Base-by-base conservation (phyloP, 1,140 invertebrate species). In the Hyles euphorbiae region DNA sequence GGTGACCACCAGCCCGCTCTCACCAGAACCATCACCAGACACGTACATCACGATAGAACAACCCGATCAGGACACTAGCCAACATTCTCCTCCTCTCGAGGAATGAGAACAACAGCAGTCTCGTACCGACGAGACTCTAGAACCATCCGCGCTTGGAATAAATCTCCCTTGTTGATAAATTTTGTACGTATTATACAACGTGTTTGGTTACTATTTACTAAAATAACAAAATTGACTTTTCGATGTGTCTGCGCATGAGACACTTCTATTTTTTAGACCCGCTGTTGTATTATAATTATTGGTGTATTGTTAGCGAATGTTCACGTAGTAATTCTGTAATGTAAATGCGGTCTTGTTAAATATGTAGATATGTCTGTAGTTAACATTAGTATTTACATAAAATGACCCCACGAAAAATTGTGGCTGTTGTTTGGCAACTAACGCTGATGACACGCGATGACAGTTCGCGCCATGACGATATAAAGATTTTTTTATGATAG, bases 1-100 rank as follows among this genome's bases (percentile, higher is more conserved):
- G 12, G 46, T 68, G 11, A 59, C 69, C 8, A 47, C 63, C 9
- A 54, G 62, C 51, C n/a, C 22, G 22, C 6, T 56, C 33, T 47
- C 50, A 11, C 22, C 59, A 9, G 64, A 67, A 34, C 60, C 64
- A 11, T 50, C 57, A 50, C 45, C 65, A 33, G 73, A 81, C 55
- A 86, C 78, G 7, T 72, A 61, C 60, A 78, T 86, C 50, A 67
- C 62, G n/a, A 70, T 72, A 40, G 65, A 69, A 43, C 53, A 61
- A 34, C 5, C n/a, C 52, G 6, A n/a, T 52, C 8, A 34, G 45
- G 60, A 46, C 51, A 12, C 12, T 6, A 55, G 53, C 11, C 45
- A 47, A 56, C 6, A 60, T 57, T 9, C 50, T 58, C 64, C 64
- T 33, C 63, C 62, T 0, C 46, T 54, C 7, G 57, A 68, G n/a